These are phyloP conservation scores for Neocrepidodera transversa DNA, from an alignment of 2,888 invertebrate genomes.

Conservation along the genomic window DNA sequence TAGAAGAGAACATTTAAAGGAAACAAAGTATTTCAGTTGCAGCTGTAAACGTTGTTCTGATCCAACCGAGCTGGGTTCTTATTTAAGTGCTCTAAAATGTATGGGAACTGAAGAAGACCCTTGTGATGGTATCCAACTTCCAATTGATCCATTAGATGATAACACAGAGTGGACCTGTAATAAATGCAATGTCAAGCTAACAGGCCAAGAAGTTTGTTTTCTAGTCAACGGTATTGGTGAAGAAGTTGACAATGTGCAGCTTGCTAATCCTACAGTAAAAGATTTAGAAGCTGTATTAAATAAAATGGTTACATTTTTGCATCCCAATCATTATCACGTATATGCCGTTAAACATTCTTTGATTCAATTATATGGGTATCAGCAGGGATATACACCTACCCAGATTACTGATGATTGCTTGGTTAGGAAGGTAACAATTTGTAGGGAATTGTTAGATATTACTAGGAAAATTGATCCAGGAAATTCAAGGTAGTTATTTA, in stretches of 20 bases:
- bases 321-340: slow-evolving; percentile 72
- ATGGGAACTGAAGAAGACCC: slow-evolving; percentile 64
- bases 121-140: slow-evolving; percentile 73
- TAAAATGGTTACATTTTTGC: slow-evolving; percentile 69
- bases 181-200: slow-evolving; percentile 69
- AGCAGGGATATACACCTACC: slow-evolving; percentile 62
- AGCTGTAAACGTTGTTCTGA: slow-evolving; percentile 72
- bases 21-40: slow-evolving; percentile 73
- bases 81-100: slow-evolving; percentile 70
- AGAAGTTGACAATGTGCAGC: slow-evolving; percentile 71
- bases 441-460: slow-evolving; percentile 67
- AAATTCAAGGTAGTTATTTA: slow-evolving; percentile 62
- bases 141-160: slow-evolving; percentile 64
- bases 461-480: slow-evolving; percentile 72
- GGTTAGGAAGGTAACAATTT: slow-evolving; percentile 70
- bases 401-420: slow-evolving; percentile 66
- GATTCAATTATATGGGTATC: slow-evolving; percentile 74
- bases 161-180: slow-evolving; percentile 72
- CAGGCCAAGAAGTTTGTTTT: slow-evolving; percentile 59
- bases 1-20: slow-evolving; percentile 66
- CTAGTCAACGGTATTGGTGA: slow-evolving; percentile 68
- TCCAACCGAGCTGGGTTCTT: slow-evolving; percentile 70
- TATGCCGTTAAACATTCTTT: slow-evolving; percentile 74
- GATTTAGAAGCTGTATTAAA: slow-evolving; percentile 70
- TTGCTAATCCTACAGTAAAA: slow-evolving; percentile 63